These are phyloP conservation scores for Mixornis gularis DNA, from an alignment of 2,113 vertebrate species.

Conservation along the genomic window DNA sequence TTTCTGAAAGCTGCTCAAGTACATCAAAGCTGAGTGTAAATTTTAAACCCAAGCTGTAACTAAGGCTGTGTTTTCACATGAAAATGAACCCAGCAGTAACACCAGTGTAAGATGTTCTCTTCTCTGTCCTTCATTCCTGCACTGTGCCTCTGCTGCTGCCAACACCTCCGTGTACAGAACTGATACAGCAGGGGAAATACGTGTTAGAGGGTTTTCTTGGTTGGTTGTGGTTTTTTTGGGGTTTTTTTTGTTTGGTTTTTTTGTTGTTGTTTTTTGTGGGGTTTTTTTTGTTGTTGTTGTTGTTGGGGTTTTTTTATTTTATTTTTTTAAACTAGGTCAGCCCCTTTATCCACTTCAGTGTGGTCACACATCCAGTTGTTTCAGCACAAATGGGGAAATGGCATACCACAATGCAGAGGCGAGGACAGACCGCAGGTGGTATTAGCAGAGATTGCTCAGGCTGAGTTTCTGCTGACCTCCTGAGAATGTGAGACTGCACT, in stretches of 20 bases:
- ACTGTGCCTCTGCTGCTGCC: neutral
- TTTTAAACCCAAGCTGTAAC: neutral
- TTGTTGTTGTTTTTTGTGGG: too few species aligned
- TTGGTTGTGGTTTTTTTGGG: neutral
- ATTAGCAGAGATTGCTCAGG: neutral
- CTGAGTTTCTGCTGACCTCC: conserved; percentile 25
- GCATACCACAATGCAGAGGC: neutral
- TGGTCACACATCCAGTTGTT: neutral
- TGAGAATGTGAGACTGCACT: neutral
- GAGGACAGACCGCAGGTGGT: conserved; percentile 6
- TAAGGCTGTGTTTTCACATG: neutral
- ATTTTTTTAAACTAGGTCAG: neutral
- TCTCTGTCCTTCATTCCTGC: neutral
- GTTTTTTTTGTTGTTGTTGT: neutral
- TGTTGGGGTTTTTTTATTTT: too few species aligned
- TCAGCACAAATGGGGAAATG: neutral
- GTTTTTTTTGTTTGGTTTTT: neutral
- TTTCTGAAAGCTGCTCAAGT: neutral
- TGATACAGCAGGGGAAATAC: neutral
- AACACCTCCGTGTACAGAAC: neutral
- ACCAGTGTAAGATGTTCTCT: rapidly evolving
- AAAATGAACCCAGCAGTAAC: neutral
- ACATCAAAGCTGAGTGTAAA: neutral
- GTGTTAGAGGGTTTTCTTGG: neutral
- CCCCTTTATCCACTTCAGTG: neutral